Conservation (phyloP, 2,888 invertebrate species). For the Phaonia tiefii region DNA sequence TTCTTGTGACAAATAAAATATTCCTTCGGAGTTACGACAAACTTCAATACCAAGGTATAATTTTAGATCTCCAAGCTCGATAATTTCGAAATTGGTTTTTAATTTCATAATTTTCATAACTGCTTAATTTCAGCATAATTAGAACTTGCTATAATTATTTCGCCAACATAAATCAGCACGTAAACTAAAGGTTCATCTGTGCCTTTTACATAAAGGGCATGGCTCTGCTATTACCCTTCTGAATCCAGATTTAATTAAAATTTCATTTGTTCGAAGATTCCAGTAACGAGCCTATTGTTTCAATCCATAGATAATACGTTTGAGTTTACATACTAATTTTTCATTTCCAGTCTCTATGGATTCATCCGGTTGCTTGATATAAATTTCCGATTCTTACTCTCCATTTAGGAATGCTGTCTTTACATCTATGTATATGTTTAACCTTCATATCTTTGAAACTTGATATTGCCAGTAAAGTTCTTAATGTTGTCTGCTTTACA, state of each 20-base stretch:
- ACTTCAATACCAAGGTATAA: constrained; percentile 41
- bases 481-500: constrained; percentile 30
- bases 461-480: constrained; percentile 43
- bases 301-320: constrained; percentile 37
- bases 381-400: constrained; percentile 37
- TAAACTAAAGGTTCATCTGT: constrained; percentile 12
- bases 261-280: constrained; percentile 48
- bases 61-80: constrained; percentile 10
- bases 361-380: constrained; percentile 8
- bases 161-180: constrained; percentile 47
- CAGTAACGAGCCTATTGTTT: constrained; percentile 44
- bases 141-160: constrained; percentile 21
- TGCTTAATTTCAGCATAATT: background rate
- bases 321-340: constrained; percentile 24
- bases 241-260: constrained; percentile 43
- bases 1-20: constrained; percentile 35
- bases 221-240: constrained; percentile 44
- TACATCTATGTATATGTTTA: constrained; percentile 32
- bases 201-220: constrained; percentile 34
- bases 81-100: constrained; percentile 31
- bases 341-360: constrained; percentile 14
- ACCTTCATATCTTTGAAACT: constrained; percentile 28
- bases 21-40: background rate
- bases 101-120: background rate
- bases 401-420: constrained; percentile 52